Evolutionary conservation across 2,888 invertebrate species (phyloP), one percentile per base, ranked within the genome.

Genomic region (Folsomia manolachei): DNA sequence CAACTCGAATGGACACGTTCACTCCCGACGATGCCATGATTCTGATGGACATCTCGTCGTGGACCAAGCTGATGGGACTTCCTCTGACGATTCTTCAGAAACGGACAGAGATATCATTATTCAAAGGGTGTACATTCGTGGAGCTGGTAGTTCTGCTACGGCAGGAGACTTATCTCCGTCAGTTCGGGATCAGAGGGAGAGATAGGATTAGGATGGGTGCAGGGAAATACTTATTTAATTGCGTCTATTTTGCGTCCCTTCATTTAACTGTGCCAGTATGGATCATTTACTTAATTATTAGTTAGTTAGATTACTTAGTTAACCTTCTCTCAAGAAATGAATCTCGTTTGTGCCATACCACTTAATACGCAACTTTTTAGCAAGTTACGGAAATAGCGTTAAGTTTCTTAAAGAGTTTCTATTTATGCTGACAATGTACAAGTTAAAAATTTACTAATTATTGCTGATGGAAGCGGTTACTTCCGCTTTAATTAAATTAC

Each of bases 111-210:
- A 78, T 11, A 73, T 78, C 11, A 75, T 79, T 62, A 75, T 79
- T 27, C 78, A 78, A 23, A 79, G 78, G 71, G 76, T 79, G 53
- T 71, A 77, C 27, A 78, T 79, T 14, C 72, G 77, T 18, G 74
- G 39, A 14, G 39, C 7, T 14, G 14, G 39, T 4, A 14, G 14
- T 76, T 23, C 68, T 68, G 27, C 74, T 71, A 26, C 68, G 71
- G 27, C 53, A 68, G 23, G 60, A 71, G 19, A 71, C 21, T 56
- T 25, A 27, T 11, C 63, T 71, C 53, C 52, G 51, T 71, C 64
- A 64, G 18, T 14, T 72, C 25, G 26, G 27, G 1, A 26, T 21
- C 23, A 60, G 52, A 65, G 53, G 69, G 62, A 66, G 9, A 60
- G 60, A 60, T 60, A 39, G 39, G 39, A 14, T 39, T 39, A n/a